Evolutionary conservation across 2,113 vertebrate genomes (phyloP).

Genomic region (Centropristis striata): DNA sequence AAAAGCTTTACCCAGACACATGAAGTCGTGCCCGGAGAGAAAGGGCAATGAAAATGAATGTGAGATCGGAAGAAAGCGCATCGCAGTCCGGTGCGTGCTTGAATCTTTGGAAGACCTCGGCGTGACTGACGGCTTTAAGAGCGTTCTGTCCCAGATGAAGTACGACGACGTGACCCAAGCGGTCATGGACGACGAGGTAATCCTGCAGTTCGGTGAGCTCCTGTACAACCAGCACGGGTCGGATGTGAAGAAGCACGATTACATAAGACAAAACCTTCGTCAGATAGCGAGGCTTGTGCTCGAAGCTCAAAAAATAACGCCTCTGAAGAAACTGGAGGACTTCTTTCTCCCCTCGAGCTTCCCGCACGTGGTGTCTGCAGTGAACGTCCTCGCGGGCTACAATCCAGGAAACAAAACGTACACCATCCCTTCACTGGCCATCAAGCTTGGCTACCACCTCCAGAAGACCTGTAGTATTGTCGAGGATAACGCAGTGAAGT

Average conservation of each 20-base stretch:
- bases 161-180: slow-evolving; percentile 63
- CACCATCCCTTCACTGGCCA: slow-evolving; percentile 52
- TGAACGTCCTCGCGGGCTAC: slow-evolving; percentile 70
- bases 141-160: slow-evolving; percentile 55
- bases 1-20: slow-evolving; percentile 31
- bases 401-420: slow-evolving; percentile 52
- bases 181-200: slow-evolving; percentile 51
- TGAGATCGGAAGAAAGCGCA: accelerated
- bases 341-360: slow-evolving; percentile 71
- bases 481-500: slow-evolving; percentile 39
- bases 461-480: slow-evolving; percentile 72
- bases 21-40: slow-evolving; percentile 59
- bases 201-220: slow-evolving; percentile 68
- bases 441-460: slow-evolving; percentile 70
- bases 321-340: slow-evolving; percentile 66
- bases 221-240: slow-evolving; percentile 22
- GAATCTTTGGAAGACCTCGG: slow-evolving; percentile 12
- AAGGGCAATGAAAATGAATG: background rate
- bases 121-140: slow-evolving; percentile 43
- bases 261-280: slow-evolving; percentile 69
- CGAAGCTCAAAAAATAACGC: slow-evolving; percentile 59
- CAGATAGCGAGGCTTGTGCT: slow-evolving; percentile 68
- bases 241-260: slow-evolving; percentile 17
- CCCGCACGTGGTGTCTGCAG: slow-evolving; percentile 65
- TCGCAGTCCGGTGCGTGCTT: slow-evolving; percentile 35